phyloP scores from a whole-genome alignment of 2,797 vertebrate species.

The Sciurus vulgaris region DNA sequence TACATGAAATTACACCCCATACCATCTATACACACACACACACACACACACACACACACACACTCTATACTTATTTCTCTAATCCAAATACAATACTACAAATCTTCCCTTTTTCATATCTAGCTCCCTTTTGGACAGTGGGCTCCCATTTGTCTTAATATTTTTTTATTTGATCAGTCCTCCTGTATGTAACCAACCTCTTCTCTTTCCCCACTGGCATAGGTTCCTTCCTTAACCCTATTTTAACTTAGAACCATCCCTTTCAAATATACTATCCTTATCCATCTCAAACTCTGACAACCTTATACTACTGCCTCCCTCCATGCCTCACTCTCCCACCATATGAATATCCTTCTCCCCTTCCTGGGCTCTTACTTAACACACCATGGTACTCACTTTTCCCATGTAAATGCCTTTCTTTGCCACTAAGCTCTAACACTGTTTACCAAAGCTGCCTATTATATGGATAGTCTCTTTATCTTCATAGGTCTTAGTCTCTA shows the following conservation, averaged over 20 bases:
- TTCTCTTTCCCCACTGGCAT: background rate
- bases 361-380: background rate
- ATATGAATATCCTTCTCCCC: background rate
- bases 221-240: background rate
- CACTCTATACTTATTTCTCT: background rate
- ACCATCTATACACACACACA: too few species aligned
- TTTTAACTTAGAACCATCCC: background rate
- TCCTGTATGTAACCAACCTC: background rate
- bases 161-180: conserved; percentile 1
- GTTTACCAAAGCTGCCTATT: background rate
- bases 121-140: background rate
- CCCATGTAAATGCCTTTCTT: background rate
- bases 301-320: background rate
- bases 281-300: background rate
- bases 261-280: background rate
- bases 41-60: too few species aligned
- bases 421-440: background rate
- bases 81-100: background rate
- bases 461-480: background rate
- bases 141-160: background rate
- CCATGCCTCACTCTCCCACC: background rate
- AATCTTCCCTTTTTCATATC: background rate
- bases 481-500: background rate
- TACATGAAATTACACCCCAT: too few species aligned
- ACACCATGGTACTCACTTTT: background rate